Conservation (phyloP, 2,888 invertebrate genomes). For the Heliconius cydno region DNA sequence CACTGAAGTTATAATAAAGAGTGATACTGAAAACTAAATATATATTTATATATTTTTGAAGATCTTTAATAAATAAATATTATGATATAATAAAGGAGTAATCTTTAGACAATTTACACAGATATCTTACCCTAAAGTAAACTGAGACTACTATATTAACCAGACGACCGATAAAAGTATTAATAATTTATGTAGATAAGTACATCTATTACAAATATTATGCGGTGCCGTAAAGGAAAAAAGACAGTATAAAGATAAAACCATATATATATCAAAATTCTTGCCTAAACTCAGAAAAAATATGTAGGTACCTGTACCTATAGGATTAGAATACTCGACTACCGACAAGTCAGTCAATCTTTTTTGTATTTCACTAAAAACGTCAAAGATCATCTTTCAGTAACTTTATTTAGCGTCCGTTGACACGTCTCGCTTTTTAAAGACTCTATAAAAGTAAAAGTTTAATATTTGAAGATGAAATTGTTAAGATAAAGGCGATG, state of each 20-base stretch:
- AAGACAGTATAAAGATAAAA: neutral
- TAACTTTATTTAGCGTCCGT: conserved; percentile 55
- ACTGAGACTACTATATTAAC: neutral
- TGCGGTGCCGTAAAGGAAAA: neutral
- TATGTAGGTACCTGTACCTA: neutral
- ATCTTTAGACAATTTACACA: neutral
- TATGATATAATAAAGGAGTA: neutral
- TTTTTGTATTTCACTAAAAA: neutral
- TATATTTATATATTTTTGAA: too few relatives aligned
- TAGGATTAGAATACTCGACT: too few relatives aligned
- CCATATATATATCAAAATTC: too few relatives aligned
- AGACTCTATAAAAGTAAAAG: conserved; percentile 77
- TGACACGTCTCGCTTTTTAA: conserved; percentile 76
- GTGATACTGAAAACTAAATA: conserved; percentile 5
- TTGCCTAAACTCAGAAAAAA: neutral
- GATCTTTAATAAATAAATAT: neutral
- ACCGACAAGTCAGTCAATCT: neutral
- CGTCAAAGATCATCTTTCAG: conserved; percentile 43
- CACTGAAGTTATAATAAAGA: neutral
- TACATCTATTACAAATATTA: neutral
- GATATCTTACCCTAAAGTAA: neutral
- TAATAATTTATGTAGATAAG: neutral
- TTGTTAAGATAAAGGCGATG: conserved; percentile 74
- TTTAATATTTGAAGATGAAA: conserved; percentile 77
- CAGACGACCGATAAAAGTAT: neutral